These are phyloP conservation scores for Cichlasoma orientale DNA, from an alignment of 2,797 vertebrate species.

Conservation along the genomic window DNA sequence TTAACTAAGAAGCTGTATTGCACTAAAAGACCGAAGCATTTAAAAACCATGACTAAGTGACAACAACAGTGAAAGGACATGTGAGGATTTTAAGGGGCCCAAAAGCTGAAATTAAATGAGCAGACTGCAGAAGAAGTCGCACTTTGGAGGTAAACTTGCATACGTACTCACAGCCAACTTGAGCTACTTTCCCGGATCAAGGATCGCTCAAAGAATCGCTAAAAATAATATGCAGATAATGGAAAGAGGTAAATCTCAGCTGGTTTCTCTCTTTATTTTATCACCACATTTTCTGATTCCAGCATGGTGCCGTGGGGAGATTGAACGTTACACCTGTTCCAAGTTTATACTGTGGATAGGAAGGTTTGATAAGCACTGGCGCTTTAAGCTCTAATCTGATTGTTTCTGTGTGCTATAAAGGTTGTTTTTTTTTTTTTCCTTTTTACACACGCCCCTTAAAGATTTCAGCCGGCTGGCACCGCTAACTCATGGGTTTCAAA, in stretches of 20 bases:
- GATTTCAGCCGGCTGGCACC: constrained; percentile 1
- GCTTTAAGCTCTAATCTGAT: constrained; percentile 46
- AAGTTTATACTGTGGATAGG: constrained; percentile 22
- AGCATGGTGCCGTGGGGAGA: constrained; percentile 36
- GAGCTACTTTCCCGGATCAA: constrained; percentile 13
- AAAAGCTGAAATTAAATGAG: not conserved
- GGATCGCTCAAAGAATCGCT: constrained; percentile 18
- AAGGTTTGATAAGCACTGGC: constrained; percentile 39
- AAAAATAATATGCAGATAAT: constrained; percentile 33
- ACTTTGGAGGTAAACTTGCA: not conserved
- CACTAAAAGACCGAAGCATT: not conserved
- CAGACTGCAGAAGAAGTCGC: not conserved
- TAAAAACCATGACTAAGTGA: not conserved
- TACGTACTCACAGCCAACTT: constrained; percentile 5
- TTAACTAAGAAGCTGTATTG: constrained; percentile 17
- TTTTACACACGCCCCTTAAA: not conserved
- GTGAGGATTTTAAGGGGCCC: not conserved
- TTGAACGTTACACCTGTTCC: constrained; percentile 28
- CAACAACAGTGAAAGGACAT: not conserved
- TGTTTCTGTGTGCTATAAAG: constrained; percentile 29
- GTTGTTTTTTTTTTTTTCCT: not conserved
- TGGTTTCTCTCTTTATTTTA: constrained; percentile 22
- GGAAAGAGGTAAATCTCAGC: constrained; percentile 36
- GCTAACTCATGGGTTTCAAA: not conserved
- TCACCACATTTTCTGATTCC: constrained; percentile 35